Base-by-base conservation (phyloP, 2,888 invertebrate genomes). In the Cheilosia vernalis region DNA sequence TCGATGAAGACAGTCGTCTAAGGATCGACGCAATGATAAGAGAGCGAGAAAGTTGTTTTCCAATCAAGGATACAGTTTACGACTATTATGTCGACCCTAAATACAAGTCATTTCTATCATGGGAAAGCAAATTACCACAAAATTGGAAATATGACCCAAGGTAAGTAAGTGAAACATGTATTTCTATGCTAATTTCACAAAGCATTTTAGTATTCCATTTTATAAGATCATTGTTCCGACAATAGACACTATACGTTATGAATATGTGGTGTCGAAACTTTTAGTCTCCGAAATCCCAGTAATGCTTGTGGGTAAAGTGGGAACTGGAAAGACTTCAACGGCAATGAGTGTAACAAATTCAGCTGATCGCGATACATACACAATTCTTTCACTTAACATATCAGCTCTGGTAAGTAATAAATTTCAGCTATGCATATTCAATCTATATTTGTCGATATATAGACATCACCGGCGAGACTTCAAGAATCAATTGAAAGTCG, bases 61-160 rank as follows among this genome's bases (percentile, higher is more conserved):
- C 98, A 0, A 93, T 97, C 55, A 96, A 96, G 89, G 97, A 97
- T 90, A 97, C 97, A 0, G 94, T 98, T 9, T 98, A 96, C 91
- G 98, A 98, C 91, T 98, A 98, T 92, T 97, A 93, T 90, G 96
- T 98, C n/a, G 97, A 98, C 89, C 94, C 94, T 44, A 93, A 94
- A 82, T 93, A 95, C 85, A 93, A 94, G 33, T 93, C 93, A 78
- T 96, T 97, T 92, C 92, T 94, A 63, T 94, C 95, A 19, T 98
- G 98, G 97, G 96, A 97, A 88, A 95, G 95, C 74, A 95, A 94
- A 90, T 92, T 98, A 87, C 94, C 95, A 0, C 94, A 94, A 66
- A 94, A 93, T 74, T 97, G 97, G 97, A 94, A 93, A 91, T 97
- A 93, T 89, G 88, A 89, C 79, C 87, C 87, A 64, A 88, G 87